These are phyloP conservation scores for Papilio dardanus DNA, from an alignment of 1,140 invertebrate species.

Conservation along the genomic window DNA sequence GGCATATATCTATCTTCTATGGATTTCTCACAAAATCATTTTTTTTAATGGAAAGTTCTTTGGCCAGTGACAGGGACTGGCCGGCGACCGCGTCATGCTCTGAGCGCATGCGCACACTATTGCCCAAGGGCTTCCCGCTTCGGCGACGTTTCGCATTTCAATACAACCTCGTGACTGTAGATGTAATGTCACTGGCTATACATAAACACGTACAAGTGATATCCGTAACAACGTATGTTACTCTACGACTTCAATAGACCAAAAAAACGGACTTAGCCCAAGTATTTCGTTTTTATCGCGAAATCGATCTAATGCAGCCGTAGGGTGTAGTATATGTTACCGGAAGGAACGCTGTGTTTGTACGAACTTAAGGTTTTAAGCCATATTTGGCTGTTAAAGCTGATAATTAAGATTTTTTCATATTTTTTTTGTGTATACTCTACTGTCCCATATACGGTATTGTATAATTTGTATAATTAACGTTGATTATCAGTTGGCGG, in stretches of 20 bases:
- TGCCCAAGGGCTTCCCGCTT: slow-evolving; percentile 26
- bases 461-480: background rate
- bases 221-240: too few species aligned
- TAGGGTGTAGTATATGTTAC: too few species aligned
- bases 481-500: background rate
- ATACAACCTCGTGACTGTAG: slow-evolving; percentile 13
- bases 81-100: slow-evolving; percentile 56
- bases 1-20: too few species aligned
- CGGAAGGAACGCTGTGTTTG: too few species aligned
- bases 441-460: background rate
- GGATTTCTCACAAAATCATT: too few species aligned
- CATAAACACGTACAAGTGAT: background rate
- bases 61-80: slow-evolving; percentile 48
- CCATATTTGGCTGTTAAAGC: too few species aligned
- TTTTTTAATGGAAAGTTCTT: background rate
- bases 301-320: too few species aligned
- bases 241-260: too few species aligned
- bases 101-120: slow-evolving; percentile 52
- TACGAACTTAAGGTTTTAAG: too few species aligned
- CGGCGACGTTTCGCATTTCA: slow-evolving; percentile 25
- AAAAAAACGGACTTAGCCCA: too few species aligned
- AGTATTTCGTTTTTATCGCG: too few species aligned
- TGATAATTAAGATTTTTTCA: background rate
- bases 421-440: background rate
- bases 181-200: background rate